Base-by-base conservation (phyloP, 2,113 vertebrate species). In the Cebidichthys violaceus region DNA sequence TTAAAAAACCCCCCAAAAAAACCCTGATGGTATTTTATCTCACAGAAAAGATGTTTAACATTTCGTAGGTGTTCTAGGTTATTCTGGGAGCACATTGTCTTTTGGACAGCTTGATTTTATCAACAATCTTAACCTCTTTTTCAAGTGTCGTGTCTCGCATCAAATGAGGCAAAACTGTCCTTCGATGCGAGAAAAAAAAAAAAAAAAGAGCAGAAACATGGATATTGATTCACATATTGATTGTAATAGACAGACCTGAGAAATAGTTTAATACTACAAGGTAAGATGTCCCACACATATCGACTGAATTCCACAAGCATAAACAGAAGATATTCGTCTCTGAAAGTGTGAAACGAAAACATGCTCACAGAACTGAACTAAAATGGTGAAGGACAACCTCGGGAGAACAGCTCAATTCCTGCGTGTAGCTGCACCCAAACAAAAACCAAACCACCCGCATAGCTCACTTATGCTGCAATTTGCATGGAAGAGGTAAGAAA, bases 191-290 rank as follows among this genome's bases (percentile, higher is more conserved):
- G 2, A n/a, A n/a, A n/a, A 55, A 29, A 5, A 27, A 55, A 43
- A 11, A 43, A 74, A 41, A 15, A 15, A 4, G 52, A 61, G 37
- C 65, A 71, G 37, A 68, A 41, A 59, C 55, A 47, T n/a, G 27
- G 10, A 61, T 47, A 65, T 50, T 60, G 59, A 80, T 83, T 79
- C 52, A 65, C 4, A 11, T 50, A 81, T 80, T 9, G 67, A 82
- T 59, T 39, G 41, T 17, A 20, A 69, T 1, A 65, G 24, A 35
- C n/a, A 65, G 55, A 74, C 43, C 33, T 13, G 7, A 61, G 18
- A 61, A 50, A 14, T 29, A 31, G 47, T 61, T 55, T n/a, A 75
- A 45, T 47, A 33, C 20, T 27, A 67, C 22, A 41, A 68, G 20
- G n/a, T 13, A 43, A 52, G n/a, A 50, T 39, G 31, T 71, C 52